Evolutionary conservation across 2,797 vertebrate genomes (phyloP).

Genomic region (Stomatorhinus walkeri): DNA sequence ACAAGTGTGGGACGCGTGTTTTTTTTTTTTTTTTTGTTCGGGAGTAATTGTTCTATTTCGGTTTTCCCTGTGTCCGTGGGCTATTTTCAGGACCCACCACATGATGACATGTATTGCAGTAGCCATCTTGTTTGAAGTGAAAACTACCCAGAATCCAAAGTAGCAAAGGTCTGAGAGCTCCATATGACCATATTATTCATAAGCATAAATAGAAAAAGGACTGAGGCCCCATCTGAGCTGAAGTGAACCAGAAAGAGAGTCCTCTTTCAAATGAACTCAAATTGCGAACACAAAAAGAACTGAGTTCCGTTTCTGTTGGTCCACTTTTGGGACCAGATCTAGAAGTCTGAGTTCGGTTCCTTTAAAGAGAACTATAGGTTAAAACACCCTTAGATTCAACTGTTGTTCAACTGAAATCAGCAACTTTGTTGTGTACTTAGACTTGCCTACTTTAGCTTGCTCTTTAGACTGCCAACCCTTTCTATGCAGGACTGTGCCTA

Average conservation of each 20-base stretch:
- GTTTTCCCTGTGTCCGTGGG: not conserved
- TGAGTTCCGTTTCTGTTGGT: not conserved
- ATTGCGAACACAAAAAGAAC: not conserved
- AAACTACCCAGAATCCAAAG: not conserved
- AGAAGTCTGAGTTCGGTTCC: not conserved
- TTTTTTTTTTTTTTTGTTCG: not conserved
- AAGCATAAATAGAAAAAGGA: not conserved
- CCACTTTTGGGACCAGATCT: not conserved
- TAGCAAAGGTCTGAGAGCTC: not conserved
- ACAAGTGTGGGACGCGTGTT: not conserved
- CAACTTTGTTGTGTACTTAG: not conserved
- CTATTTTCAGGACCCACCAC: not conserved
- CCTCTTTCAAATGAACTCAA: not conserved
- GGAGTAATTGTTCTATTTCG: not conserved
- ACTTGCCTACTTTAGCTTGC: not conserved
- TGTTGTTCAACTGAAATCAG: not conserved
- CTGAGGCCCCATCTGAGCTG: not conserved
- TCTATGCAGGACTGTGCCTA: not conserved
- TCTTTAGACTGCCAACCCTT: not conserved
- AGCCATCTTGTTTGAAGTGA: not conserved
- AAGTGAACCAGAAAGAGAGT: not conserved
- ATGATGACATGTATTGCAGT: not conserved
- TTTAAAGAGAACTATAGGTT: not conserved
- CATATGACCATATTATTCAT: not conserved
- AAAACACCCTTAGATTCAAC: not conserved